Conservation (phyloP, 2,888 invertebrate genomes). For the Odontothrips loti region DNA sequence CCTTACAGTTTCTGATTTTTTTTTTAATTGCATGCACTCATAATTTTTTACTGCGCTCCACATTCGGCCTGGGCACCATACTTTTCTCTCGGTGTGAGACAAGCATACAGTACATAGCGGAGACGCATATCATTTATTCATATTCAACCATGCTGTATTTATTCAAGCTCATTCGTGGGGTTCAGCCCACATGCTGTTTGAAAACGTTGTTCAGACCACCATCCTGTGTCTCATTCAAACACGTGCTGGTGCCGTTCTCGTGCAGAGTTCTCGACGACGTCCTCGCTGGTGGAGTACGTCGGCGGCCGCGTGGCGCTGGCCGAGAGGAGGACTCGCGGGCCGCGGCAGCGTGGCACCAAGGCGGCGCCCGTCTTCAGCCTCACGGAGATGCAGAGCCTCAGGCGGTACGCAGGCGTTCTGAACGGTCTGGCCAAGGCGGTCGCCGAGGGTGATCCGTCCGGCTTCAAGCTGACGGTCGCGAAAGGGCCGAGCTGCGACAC, state of each 20-base stretch:
- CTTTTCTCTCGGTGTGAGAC: too few species aligned
- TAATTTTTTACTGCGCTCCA: too few species aligned
- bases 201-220: too few species aligned
- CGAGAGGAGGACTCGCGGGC: neutral
- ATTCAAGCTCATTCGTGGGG: too few species aligned
- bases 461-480: too few species aligned
- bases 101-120: too few species aligned
- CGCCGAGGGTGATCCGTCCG: neutral
- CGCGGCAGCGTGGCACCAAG: neutral
- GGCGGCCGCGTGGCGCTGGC: neutral
- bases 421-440: neutral
- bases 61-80: too few species aligned
- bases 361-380: neutral
- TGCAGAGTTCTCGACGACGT: neutral
- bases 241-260: neutral
- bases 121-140: too few species aligned
- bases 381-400: neutral
- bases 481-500: neutral
- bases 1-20: too few species aligned
- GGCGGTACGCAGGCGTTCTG: neutral
- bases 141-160: too few species aligned
- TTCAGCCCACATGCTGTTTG: neutral
- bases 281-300: neutral
- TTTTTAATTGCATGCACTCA: too few species aligned
- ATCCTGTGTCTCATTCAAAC: neutral